Evolutionary conservation across 2,888 invertebrate genomes (phyloP), one percentile per base, ranked within the genome.

Genomic region (Aplocera efformata): DNA sequence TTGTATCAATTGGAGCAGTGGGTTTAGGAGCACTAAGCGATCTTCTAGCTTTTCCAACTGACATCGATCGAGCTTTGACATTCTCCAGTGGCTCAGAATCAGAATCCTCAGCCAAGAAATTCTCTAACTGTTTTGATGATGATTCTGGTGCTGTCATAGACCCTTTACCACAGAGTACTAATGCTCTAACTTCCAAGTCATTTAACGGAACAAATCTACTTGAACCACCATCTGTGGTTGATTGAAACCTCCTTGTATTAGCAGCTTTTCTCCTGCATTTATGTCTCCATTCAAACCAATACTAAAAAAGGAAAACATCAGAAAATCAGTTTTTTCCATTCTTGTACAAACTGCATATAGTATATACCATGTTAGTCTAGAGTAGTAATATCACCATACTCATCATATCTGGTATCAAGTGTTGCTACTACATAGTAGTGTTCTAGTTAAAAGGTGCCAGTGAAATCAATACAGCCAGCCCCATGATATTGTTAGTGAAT

Each of bases 281-380:
- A 48, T 81, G 79, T 32, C 83, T 63, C 82, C 82, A 84, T 60
- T 82, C 83, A 64, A 80, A 78, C 83, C 84, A 84, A 48, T 84
- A 84, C 85, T 85, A 67, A 40, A 73, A 70, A 48, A 10, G 4
- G 17, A 40, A 29, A 6, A 24, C 25, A 5, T n/a, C n/a, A n/a
- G n/a, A n/a, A n/a, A n/a, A n/a, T n/a, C n/a, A n/a, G n/a, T n/a
- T n/a, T n/a, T n/a, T n/a, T n/a, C n/a, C n/a, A n/a, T n/a, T n/a
- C n/a, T n/a, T n/a, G n/a, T n/a, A n/a, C n/a, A n/a, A n/a, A n/a
- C n/a, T n/a, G n/a, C n/a, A n/a, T n/a, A n/a, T n/a, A n/a, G n/a
- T n/a, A n/a, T n/a, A n/a, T n/a, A n/a, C n/a, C n/a, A n/a, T n/a
- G n/a, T n/a, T n/a, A n/a, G n/a, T n/a, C n/a, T n/a, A n/a, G n/a